Percentiles rank a stretch among this genome's conserved stretches.
phyloP scores from a whole-genome alignment of 2,113 vertebrate genomes.

The Agapornis roseicollis region DNA sequence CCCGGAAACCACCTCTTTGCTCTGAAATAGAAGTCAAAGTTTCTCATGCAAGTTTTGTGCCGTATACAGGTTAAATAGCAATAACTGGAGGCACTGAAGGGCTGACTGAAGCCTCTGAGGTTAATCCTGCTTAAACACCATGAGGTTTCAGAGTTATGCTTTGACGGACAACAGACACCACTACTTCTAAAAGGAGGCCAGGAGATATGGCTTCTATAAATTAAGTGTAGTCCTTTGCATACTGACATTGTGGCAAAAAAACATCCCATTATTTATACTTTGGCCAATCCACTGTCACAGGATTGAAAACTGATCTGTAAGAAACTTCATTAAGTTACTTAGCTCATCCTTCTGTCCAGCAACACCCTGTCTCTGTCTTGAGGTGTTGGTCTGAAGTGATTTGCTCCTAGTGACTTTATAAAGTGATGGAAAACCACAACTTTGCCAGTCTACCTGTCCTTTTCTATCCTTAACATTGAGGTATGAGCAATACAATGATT shows the following conservation, averaged over 20 bases:
- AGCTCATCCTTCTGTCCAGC: background rate
- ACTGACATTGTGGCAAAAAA: background rate
- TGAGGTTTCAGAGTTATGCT: background rate
- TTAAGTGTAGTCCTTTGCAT: background rate
- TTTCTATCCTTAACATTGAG: background rate
- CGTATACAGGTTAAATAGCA: background rate
- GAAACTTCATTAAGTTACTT: background rate
- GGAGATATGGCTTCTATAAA: background rate
- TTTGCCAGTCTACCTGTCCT: background rate
- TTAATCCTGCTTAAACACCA: background rate
- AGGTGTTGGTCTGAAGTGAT: background rate
- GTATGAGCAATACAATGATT: background rate
- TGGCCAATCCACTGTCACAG: background rate
- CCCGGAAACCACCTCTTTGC: constrained; percentile 93
- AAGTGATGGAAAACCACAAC: background rate
- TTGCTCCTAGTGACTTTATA: background rate
- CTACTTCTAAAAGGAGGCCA: background rate
- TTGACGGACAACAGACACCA: background rate
- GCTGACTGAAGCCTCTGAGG: background rate
- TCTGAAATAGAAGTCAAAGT: constrained; percentile 78
- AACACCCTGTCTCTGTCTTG: background rate
- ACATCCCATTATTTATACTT: background rate
- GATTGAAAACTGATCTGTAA: background rate
- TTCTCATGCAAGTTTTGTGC: background rate
- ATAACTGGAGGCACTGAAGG: background rate